These are phyloP conservation scores for Biston stratarius DNA, from an alignment of 2,888 invertebrate genomes.

Conservation along the genomic window DNA sequence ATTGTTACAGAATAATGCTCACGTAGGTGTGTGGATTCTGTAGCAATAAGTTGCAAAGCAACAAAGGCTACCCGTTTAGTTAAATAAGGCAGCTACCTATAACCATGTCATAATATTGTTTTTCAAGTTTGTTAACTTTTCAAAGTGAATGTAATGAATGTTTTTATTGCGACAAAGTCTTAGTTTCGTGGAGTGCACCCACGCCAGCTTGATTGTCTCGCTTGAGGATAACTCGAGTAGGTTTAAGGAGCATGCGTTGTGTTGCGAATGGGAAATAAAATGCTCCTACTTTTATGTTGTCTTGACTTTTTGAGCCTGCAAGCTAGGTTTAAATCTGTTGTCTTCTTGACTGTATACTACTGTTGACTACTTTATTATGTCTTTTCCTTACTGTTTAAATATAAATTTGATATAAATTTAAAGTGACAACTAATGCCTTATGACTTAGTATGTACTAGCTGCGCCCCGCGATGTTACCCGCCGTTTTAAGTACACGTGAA, in stretches of 20 bases:
- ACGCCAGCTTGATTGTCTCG: slow-evolving; percentile 67
- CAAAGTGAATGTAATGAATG: neutral
- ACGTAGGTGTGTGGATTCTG: slow-evolving; percentile 66
- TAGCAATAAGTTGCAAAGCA: slow-evolving; percentile 69
- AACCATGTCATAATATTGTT: slow-evolving; percentile 15
- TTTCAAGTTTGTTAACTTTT: neutral
- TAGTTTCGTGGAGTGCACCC: slow-evolving; percentile 52
- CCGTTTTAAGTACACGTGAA: no score
- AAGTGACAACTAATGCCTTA: no score
- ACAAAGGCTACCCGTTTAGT: slow-evolving; percentile 59
- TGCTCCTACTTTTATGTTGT: slow-evolving; percentile 26
- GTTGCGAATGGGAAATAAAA: slow-evolving; percentile 48
- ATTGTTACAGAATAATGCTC: slow-evolving; percentile 69
- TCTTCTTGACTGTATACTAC: neutral
- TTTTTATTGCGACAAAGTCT: slow-evolving; percentile 16
- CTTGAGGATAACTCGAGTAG: slow-evolving; percentile 60
- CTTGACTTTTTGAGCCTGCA: slow-evolving; percentile 1
- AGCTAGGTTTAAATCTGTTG: neutral
- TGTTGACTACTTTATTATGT: no score
- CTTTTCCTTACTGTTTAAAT: no score
- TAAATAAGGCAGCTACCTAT: slow-evolving; percentile 13
- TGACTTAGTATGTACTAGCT: no score
- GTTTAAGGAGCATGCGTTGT: slow-evolving; percentile 50
- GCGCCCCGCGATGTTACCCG: no score
- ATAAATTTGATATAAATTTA: no score